Base-by-base conservation (phyloP, 2,113 vertebrate species). In the Marcusenius ussheri region DNA sequence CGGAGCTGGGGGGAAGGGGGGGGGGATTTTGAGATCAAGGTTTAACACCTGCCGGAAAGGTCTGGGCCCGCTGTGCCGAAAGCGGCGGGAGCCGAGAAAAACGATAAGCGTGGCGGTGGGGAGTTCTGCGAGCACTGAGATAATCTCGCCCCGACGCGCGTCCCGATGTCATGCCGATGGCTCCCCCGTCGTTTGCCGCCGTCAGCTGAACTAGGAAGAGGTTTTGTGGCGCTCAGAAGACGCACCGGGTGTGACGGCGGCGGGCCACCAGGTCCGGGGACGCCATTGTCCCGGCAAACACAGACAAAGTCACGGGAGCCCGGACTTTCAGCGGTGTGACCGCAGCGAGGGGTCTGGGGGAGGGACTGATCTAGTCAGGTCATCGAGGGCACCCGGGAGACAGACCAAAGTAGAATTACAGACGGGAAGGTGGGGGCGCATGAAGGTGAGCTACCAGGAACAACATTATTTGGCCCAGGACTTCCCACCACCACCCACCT, bases 11-110 rank as follows among this genome's bases (percentile, higher is more conserved):
- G 5, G 74, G 27, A 11, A 31, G 27, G 27, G 70, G 51, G 50
- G 50, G 35, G 45, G 53, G 24, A 31, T 70, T 88, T 39, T 24
- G 58, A 27, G 56, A 88, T 88, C 42, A 10, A 10, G 58, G 21
- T 62, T 88, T 62, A 88, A 46, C 45, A 88, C 88, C 88, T 77
- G 88, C 62, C 24, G 47, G 35, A 80, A 19, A 27, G 88, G 47
- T 45, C 47, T 10, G 31, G 35, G 74, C 50, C 42, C 83, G n/a
- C 83, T 86, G 45, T 86, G 45, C 21, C 46, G 35, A 21, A 2
- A 80, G 35, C 70, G 49, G 70, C 70, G 1, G 46, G 88, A 17
- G 24, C 58, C n/a, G n/a, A 13, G 45, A 11, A 31, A 70, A 70
- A 49, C 35, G 62, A 77, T 89, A 89, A 89, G 58, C 62, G 46